Conservation (phyloP, 1,140 invertebrate species). For the Oedothorax gibbosus region DNA sequence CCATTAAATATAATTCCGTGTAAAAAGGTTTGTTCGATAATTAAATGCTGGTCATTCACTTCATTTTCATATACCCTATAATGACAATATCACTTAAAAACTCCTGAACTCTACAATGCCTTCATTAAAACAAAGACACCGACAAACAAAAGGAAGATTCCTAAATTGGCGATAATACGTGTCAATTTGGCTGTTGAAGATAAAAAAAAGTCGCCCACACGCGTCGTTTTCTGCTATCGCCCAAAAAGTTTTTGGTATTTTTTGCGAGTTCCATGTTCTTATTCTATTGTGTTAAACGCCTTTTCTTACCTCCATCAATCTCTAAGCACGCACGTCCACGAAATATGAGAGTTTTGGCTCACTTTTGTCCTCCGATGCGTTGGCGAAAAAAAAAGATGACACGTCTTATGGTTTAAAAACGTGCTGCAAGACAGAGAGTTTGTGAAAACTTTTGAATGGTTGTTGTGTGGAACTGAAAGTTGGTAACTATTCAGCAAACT, state of each 20-base stretch:
- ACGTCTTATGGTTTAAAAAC: no score
- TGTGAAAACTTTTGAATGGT: no score
- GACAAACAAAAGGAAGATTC: not conserved
- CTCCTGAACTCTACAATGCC: not conserved
- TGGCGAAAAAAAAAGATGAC: not conserved
- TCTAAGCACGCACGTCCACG: no score
- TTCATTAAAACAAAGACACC: constrained; percentile 7
- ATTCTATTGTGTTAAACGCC: constrained; percentile 12
- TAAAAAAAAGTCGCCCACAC: not conserved
- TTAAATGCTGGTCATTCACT: no score
- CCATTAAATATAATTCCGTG: no score
- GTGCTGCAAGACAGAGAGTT: no score
- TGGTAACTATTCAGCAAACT: no score
- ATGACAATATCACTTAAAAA: no score
- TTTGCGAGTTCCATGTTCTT: not conserved
- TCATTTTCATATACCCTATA: no score
- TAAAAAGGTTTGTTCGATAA: no score
- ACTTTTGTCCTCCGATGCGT: not conserved
- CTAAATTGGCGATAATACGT: constrained; percentile 14
- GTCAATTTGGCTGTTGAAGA: not conserved
- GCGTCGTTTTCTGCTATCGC: not conserved
- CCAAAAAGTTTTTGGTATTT: not conserved
- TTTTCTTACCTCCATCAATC: not conserved
- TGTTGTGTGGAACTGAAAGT: no score
- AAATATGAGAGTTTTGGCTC: no score